Evolutionary conservation across 2,797 vertebrate species (phyloP).

Genomic region (Salarias fasciatus): DNA sequence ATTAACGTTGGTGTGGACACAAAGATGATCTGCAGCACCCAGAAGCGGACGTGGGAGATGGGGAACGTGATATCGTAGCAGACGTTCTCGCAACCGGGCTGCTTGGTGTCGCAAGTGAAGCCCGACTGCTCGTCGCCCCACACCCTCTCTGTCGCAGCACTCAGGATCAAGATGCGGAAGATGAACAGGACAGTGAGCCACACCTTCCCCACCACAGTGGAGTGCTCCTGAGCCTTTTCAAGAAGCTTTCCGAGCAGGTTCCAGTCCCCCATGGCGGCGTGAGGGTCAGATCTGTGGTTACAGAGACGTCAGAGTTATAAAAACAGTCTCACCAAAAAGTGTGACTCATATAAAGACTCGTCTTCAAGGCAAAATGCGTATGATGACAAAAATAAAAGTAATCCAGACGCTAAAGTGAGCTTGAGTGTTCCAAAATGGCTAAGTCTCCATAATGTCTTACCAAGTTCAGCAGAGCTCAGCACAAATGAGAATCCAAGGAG

Average conservation of each 20-base stretch:
- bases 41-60: conserved; percentile 91
- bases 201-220: conserved; percentile 89
- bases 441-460: conserved; percentile 24
- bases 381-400: not conserved
- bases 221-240: conserved; percentile 90
- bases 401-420: not conserved
- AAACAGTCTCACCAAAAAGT: conserved; percentile 3
- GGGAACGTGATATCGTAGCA: conserved; percentile 92
- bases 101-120: conserved; percentile 91
- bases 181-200: conserved; percentile 91
- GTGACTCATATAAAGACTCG: not conserved
- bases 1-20: conserved; percentile 90
- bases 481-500: conserved; percentile 28
- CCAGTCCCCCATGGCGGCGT: conserved; percentile 89
- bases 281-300: conserved; percentile 53
- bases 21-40: conserved; percentile 93
- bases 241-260: conserved; percentile 89
- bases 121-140: conserved; percentile 90
- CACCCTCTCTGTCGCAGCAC: conserved; percentile 88
- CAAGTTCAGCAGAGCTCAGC: conserved; percentile 37
- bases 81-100: conserved; percentile 90
- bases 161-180: conserved; percentile 89
- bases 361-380: not conserved
- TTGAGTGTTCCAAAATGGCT: not conserved
- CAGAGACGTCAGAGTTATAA: conserved; percentile 1